Conservation (phyloP, 2,888 invertebrate genomes). For the Ctenicera cuprea region DNA sequence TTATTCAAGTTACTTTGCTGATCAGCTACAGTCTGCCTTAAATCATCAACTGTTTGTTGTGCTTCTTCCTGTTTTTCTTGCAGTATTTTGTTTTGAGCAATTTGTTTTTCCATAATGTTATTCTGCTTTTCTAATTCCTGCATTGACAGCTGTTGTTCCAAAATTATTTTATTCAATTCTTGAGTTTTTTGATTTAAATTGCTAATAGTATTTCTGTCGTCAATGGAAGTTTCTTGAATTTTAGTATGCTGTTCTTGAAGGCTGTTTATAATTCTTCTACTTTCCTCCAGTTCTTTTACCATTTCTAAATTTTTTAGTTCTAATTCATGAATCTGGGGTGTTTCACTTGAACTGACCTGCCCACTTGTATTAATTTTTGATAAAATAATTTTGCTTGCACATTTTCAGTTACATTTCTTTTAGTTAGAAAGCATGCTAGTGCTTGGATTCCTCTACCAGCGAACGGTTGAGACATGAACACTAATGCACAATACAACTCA, state of each 20-base stretch:
- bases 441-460: too few relatives aligned
- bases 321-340: constrained; percentile 18
- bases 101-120: constrained; percentile 1
- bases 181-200: constrained; percentile 19
- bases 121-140: neutral
- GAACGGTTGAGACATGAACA: too few relatives aligned
- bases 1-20: constrained; percentile 52
- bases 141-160: constrained; percentile 17
- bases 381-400: constrained; percentile 78
- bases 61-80: constrained; percentile 15
- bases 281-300: constrained; percentile 7
- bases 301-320: constrained; percentile 31
- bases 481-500: too few relatives aligned
- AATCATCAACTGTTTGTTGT: constrained; percentile 47
- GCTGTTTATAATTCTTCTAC: neutral
- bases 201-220: constrained; percentile 19
- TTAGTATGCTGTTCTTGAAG: constrained; percentile 1
- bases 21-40: constrained; percentile 41
- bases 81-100: constrained; percentile 6
- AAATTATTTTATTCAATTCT: constrained; percentile 8
- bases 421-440: too few relatives aligned
- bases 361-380: constrained; percentile 71
- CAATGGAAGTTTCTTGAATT: neutral
- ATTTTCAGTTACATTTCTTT: too few relatives aligned
- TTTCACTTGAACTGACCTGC: neutral